Evolutionary conservation across 2,888 invertebrate species (phyloP).

Genomic region (Drosophila cyrtoloma): DNA sequence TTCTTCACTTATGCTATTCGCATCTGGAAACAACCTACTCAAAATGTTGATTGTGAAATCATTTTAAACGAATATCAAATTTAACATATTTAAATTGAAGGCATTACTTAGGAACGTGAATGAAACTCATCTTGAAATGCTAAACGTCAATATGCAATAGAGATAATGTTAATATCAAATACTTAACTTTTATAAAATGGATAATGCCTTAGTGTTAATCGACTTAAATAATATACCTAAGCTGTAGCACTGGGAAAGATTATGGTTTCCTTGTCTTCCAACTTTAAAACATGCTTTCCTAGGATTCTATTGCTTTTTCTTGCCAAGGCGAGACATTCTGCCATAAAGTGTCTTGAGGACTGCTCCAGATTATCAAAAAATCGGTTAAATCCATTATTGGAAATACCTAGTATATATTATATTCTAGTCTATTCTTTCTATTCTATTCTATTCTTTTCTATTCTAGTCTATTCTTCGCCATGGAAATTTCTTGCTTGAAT

Average conservation of each 20-base stretch:
- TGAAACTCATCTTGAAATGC: not conserved
- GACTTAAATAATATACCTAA: not conserved
- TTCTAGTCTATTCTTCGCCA: not conserved
- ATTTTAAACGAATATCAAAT: not conserved
- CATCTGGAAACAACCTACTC: not conserved
- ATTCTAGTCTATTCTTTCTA: not conserved
- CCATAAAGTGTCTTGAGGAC: not conserved
- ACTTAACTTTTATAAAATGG: not conserved
- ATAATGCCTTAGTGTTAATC: not conserved
- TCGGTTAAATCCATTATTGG: not conserved
- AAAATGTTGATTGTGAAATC: not conserved
- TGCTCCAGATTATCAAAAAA: not conserved
- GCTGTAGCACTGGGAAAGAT: not conserved
- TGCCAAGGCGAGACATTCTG: not conserved
- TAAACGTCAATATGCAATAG: not conserved
- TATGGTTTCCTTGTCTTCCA: not conserved
- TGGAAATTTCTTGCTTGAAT: not conserved
- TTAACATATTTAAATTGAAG: not conserved
- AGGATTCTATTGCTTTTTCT: not conserved
- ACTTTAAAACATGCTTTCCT: not conserved
- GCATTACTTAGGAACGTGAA: not conserved
- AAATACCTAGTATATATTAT: not conserved
- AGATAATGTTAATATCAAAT: not conserved
- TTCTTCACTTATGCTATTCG: not conserved
- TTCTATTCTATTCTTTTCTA: too few relatives aligned